Conservation (phyloP, 92 coral and sea anemone genomes). For the Paragorgia papillata region DNA sequence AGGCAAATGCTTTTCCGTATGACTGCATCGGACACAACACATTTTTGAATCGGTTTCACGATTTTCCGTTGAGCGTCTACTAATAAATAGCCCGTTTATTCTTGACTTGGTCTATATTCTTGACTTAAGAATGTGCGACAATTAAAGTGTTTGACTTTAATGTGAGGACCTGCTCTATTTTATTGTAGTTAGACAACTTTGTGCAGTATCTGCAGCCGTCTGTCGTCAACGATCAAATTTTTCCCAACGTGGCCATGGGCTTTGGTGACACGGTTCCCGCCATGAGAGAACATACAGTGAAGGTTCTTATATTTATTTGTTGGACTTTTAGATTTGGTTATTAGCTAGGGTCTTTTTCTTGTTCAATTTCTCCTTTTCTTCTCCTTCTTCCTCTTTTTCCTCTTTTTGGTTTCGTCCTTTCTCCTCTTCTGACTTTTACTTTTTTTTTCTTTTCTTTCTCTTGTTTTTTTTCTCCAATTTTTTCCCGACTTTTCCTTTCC, state of each 20-base stretch:
- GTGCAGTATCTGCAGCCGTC: constrained; percentile 88
- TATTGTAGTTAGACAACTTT: constrained; percentile 81
- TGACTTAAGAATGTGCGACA: not conserved
- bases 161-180: not conserved
- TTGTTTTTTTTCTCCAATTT: not conserved
- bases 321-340: not conserved
- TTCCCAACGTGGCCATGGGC: constrained; percentile 95
- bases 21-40: too few species aligned
- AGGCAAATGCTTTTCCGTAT: too few species aligned
- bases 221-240: constrained; percentile 95
- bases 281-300: constrained; percentile 97
- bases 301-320: constrained; percentile 50
- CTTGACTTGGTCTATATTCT: too few species aligned
- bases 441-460: not conserved
- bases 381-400: not conserved
- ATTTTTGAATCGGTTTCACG: too few species aligned
- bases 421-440: not conserved
- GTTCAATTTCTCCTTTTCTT: not conserved
- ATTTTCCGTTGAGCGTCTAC: too few species aligned
- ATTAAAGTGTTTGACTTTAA: not conserved
- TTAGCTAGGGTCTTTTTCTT: not conserved
- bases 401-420: not conserved
- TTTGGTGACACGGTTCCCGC: constrained; percentile 98
- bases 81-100: too few species aligned
- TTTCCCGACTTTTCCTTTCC: not conserved